Percentiles rank a stretch among this genome's conserved stretches.
Conservation (phyloP, 37 sponge, comb jelly and placozoan species). For the Ianthella basta region DNA sequence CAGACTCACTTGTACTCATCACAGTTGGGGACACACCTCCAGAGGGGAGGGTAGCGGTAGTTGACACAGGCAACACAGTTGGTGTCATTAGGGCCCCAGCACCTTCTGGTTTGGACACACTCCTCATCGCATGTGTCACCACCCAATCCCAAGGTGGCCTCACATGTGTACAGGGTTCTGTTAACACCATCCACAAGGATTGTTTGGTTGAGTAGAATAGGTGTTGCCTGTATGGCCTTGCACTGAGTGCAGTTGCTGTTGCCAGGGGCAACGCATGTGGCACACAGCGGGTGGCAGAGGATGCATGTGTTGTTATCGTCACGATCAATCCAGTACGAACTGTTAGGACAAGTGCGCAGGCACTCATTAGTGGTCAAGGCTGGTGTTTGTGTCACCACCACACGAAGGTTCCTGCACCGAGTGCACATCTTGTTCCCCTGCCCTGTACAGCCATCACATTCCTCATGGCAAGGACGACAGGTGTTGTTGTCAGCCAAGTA, state of each 20-base stretch:
- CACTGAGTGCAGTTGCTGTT: slow-evolving; percentile 51
- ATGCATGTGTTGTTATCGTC: neutral
- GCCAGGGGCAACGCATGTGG: slow-evolving; percentile 42
- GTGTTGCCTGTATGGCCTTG: neutral
- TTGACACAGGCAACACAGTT: slow-evolving; percentile 31
- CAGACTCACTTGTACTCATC: slow-evolving; percentile 14
- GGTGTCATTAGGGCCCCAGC: slow-evolving; percentile 31
- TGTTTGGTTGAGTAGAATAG: no score
- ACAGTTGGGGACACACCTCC: slow-evolving; percentile 26
- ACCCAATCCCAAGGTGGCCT: no score
- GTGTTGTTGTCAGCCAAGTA: neutral
- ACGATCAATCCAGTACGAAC: neutral
- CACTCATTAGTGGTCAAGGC: neutral
- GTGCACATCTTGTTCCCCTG: slow-evolving; percentile 21
- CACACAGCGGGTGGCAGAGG: neutral
- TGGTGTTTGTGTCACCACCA: neutral
- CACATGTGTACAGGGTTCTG: no score
- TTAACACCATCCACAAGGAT: no score
- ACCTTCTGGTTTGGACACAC: neutral
- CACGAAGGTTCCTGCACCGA: slow-evolving; percentile 15
- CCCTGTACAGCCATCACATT: slow-evolving; percentile 51
- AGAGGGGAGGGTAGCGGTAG: neutral
- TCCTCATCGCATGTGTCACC: neutral
- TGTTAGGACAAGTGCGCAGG: neutral
- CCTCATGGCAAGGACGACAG: slow-evolving; percentile 48